phyloP scores from a whole-genome alignment of 1,140 invertebrate genomes.

The Frieseomelitta varia region DNA sequence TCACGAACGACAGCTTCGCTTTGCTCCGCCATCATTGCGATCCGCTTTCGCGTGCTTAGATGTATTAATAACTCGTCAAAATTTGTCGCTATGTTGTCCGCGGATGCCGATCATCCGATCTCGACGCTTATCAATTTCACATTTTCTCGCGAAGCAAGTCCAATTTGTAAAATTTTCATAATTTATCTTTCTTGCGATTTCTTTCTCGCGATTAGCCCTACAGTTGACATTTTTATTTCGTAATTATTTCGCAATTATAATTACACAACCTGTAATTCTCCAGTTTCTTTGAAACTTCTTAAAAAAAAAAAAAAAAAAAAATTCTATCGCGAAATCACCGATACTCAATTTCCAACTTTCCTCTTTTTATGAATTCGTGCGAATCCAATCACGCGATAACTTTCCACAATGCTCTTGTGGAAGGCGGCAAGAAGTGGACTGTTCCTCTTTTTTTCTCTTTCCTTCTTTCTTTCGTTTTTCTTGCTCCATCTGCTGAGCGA shows the following conservation, averaged over 20 bases:
- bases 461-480: neutral
- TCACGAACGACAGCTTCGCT: neutral
- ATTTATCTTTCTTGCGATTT: too few species aligned
- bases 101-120: neutral
- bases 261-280: neutral
- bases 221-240: too few species aligned
- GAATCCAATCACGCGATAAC: neutral
- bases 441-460: neutral
- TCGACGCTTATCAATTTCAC: constrained; percentile 11
- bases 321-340: too few species aligned
- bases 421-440: neutral
- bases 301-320: neutral
- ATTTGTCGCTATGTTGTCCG: neutral
- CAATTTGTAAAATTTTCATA: too few species aligned
- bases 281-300: neutral
- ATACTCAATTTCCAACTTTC: neutral
- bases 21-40: neutral
- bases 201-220: too few species aligned
- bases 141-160: neutral
- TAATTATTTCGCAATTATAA: too few species aligned
- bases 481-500: constrained; percentile 10
- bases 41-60: constrained; percentile 9
- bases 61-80: neutral
- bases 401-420: neutral
- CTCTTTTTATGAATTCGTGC: neutral